Conservation (phyloP, 2,888 invertebrate genomes). For the Hartigia nigra region DNA sequence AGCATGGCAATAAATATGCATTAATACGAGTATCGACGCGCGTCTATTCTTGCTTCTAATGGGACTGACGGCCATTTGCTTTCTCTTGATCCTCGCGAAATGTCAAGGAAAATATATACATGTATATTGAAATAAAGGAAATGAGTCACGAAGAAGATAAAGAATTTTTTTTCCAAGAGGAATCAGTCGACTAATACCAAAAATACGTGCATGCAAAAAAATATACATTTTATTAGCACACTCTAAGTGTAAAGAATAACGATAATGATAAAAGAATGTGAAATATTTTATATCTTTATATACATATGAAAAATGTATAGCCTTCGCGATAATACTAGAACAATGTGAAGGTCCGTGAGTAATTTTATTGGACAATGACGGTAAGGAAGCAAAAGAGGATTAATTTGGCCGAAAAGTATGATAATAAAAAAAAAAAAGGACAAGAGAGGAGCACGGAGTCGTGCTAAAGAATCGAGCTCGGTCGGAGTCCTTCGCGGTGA, state of each 20-base stretch:
- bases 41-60: not conserved
- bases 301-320: not conserved
- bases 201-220: no score
- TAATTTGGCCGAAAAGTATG: not conserved
- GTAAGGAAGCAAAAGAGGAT: not conserved
- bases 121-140: no score
- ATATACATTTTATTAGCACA: not conserved
- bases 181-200: not conserved
- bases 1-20: not conserved
- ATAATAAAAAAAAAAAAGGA: not conserved
- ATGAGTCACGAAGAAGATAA: not conserved
- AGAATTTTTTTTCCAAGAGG: no score
- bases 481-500: not conserved
- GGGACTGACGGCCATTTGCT: not conserved
- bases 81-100: not conserved
- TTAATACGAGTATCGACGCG: not conserved
- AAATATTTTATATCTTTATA: not conserved
- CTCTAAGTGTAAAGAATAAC: not conserved
- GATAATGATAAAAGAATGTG: not conserved
- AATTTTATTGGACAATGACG: not conserved
- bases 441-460: not conserved
- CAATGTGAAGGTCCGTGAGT: not conserved
- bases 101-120: not conserved
- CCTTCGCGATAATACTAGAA: not conserved
- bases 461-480: not conserved